Base-by-base conservation (phyloP, 2,797 vertebrate genomes). In the Geotrypetes seraphini region DNA sequence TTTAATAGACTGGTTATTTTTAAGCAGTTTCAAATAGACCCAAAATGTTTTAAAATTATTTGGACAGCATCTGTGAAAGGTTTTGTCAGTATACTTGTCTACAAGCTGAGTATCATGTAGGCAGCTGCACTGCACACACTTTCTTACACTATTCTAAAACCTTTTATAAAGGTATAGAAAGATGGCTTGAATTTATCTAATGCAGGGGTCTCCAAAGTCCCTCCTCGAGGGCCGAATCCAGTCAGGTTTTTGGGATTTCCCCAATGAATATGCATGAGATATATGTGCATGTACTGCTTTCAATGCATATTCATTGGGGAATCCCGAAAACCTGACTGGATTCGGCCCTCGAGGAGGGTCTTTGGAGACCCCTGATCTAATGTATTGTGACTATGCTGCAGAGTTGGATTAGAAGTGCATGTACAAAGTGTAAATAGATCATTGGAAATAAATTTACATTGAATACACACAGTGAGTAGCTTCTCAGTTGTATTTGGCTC, bases 161-260 rank as follows among this genome's bases (percentile, higher is more conserved):
- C 63, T 83, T 80, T 82, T 73, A 77, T 75, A 78, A 82, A 79
- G 76, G 71, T 57, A 25, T 43, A 39, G 66, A 54, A 71, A 41
- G 53, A 66, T 49, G 52, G 51, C 39, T 52, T 42, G 47, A 12
- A 53, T 49, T 52, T 31, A 37, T 33, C 28, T 50, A 22, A 23
- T 58, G 52, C n/a, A n/a, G n/a, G n/a, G n/a, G n/a, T n/a, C n/a
- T n/a, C n/a, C n/a, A n/a, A n/a, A n/a, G n/a, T n/a, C n/a, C n/a
- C n/a, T n/a, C n/a, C n/a, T n/a, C n/a, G n/a, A n/a, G n/a, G n/a
- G n/a, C n/a, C n/a, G n/a, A n/a, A n/a, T n/a, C n/a, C n/a, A n/a
- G n/a, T n/a, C n/a, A n/a, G n/a, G n/a, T n/a, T n/a, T n/a, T n/a
- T n/a, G n/a, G n/a, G n/a, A n/a, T n/a, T n/a, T n/a, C n/a, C n/a